Percentiles rank a stretch among this genome's conserved stretches.
Evolutionary conservation across 2,113 vertebrate species (phyloP).

Genomic region (Eidolon helvum): DNA sequence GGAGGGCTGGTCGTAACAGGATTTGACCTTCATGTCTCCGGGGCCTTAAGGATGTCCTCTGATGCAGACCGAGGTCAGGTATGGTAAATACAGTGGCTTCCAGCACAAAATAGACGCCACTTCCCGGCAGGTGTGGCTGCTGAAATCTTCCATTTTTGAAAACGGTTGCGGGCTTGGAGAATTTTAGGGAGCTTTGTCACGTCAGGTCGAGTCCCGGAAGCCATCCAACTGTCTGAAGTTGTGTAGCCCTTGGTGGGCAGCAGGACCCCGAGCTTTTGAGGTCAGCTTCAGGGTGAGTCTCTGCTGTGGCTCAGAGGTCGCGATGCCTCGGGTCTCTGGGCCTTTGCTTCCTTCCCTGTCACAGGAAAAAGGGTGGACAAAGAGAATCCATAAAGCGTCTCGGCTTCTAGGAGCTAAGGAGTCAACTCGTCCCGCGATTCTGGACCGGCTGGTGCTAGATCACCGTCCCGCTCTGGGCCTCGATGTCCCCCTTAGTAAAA

Average conservation of each 20-base stretch:
- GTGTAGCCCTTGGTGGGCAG: background rate
- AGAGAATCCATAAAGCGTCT: background rate
- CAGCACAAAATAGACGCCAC: background rate
- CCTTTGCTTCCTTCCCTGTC: background rate
- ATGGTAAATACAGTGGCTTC: conserved; percentile 22
- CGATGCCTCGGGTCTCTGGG: background rate
- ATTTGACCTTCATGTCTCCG: background rate
- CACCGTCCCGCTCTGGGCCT: background rate
- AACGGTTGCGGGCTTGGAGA: background rate
- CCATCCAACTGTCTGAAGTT: background rate
- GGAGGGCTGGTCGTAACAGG: background rate
- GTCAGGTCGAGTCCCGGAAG: background rate
- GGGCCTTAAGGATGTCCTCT: background rate
- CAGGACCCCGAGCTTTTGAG: background rate
- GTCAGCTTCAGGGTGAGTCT: background rate
- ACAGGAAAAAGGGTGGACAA: background rate
- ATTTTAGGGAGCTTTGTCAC: background rate
- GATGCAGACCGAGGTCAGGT: background rate
- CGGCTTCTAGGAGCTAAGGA: background rate
- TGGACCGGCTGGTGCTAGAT: rapidly evolving
- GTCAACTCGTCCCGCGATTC: rapidly evolving
- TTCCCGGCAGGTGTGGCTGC: conserved; percentile 41
- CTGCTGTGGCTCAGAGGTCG: background rate
- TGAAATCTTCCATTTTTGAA: conserved; percentile 27
- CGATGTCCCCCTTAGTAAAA: background rate